These are phyloP conservation scores for Megaleporinus macrocephalus DNA, from an alignment of 2,113 vertebrate species.

Conservation along the genomic window DNA sequence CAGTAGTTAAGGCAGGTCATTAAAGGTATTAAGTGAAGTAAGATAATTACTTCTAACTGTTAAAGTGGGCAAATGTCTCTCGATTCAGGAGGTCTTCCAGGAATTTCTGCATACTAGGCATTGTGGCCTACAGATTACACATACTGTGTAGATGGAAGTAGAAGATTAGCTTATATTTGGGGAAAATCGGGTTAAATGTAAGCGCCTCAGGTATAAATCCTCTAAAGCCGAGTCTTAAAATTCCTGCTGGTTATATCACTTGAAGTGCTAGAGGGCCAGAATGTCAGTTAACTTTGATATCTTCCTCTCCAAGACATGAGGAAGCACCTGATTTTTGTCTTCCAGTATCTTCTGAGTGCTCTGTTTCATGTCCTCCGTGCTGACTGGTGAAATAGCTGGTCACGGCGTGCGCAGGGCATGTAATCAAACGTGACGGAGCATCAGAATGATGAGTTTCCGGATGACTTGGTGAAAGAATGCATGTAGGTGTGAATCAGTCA, in stretches of 20 bases:
- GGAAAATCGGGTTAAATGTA: too few species aligned
- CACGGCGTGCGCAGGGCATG: slow-evolving; percentile 1
- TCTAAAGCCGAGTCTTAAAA: neutral
- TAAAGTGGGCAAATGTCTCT: too few species aligned
- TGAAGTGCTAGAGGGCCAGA: neutral
- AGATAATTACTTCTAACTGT: too few species aligned
- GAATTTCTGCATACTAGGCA: too few species aligned
- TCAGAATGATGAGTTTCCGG: slow-evolving; percentile 42
- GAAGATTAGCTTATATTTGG: too few species aligned
- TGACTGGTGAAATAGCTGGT: neutral
- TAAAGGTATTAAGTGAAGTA: too few species aligned
- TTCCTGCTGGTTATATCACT: slow-evolving; percentile 8
- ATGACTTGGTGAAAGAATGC: slow-evolving; percentile 29
- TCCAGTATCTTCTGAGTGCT: neutral
- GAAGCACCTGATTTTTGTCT: neutral
- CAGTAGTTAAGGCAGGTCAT: too few species aligned
- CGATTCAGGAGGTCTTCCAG: too few species aligned
- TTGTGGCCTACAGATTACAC: too few species aligned
- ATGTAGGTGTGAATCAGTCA: slow-evolving; percentile 10
- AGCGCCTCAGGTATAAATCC: neutral
- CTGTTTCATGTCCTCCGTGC: slow-evolving; percentile 27
- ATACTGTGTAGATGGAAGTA: too few species aligned
- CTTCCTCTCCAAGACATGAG: slow-evolving; percentile 27
- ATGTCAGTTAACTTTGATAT: slow-evolving; percentile 50
- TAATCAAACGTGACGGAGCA: slow-evolving; percentile 41